phyloP scores from a whole-genome alignment of 2,797 vertebrate genomes.

The Pseudochirops corinnae region DNA sequence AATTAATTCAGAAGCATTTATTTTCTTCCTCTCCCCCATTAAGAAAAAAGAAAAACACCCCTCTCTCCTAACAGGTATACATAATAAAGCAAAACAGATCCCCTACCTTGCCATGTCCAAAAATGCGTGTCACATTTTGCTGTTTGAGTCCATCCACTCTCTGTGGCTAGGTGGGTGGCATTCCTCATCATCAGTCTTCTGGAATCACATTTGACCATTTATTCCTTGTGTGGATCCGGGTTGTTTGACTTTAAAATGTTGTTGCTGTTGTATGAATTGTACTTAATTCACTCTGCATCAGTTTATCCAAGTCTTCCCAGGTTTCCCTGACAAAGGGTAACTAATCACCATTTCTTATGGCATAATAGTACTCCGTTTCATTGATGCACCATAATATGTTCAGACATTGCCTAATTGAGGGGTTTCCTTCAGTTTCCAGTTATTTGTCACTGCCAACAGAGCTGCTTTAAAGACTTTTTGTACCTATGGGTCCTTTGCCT shows the following conservation, averaged over 20 bases:
- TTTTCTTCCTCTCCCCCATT: not conserved
- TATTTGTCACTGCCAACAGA: not conserved
- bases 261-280: not conserved
- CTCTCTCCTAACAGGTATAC: not conserved
- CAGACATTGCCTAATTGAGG: not conserved
- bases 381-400: not conserved
- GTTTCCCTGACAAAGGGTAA: not conserved
- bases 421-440: not conserved
- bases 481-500: not conserved
- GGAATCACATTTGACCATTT: not conserved
- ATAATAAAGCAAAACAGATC: not conserved
- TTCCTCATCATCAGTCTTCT: not conserved
- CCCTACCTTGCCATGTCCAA: not conserved
- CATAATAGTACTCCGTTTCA: not conserved
- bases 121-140: not conserved
- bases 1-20: not conserved
- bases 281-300: not conserved
- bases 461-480: not conserved
- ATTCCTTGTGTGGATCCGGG: not conserved
- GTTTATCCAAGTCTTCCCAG: not conserved
- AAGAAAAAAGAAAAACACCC: not conserved
- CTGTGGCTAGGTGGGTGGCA: not conserved
- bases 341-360: not conserved
- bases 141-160: not conserved
- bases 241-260: not conserved